Evolutionary conservation across 2,113 vertebrate species (phyloP), one percentile per base, ranked within the genome.

Genomic region (Larimichthys crocea): DNA sequence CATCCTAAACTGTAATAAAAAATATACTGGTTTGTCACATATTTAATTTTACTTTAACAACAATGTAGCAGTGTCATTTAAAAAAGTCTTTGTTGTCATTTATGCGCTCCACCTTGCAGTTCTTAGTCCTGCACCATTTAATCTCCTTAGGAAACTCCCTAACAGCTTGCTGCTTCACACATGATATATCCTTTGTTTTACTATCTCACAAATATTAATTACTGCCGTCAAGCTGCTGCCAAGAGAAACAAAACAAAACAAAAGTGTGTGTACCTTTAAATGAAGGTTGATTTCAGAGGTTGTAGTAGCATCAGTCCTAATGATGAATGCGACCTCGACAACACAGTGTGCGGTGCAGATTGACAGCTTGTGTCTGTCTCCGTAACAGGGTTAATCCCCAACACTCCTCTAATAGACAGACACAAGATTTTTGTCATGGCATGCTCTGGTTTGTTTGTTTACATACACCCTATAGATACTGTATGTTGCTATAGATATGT

Each of bases 91-190:
- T 52, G 48, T 80, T 48, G 66, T 70, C 63, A 20, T 66, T 22
- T 10, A 2, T 22, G 17, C 53, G 24, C 29, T 17, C 4, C 48
- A 74, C n/a, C 62, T 52, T 62, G 31, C 46, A 35, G 14, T 44
- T 62, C 74, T 81, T 50, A 57, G 65, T 2, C 10, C 61, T n/a
- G 46, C 19, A n/a, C 57, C 10, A 53, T 74, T 35, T 84, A 85
- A 92, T 88, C 90, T 86, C 55, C 69, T 85, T 86, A 89, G 20
- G 40, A 74, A 85, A 74, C 57, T 48, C 35, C 22, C 1, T 29
- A 62, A 66, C 76, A 61, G 31, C 73, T 70, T 74, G 62, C 73
- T 64, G 50, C 56, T 74, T 40, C 24, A 67, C 49, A 71, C 5
- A 64, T 3, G 85, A 71, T 26, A 49, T 16, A 35, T 48, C 24